These are phyloP conservation scores for Tetramorium simillimum DNA, from an alignment of 1,140 invertebrate species.

Conservation along the genomic window DNA sequence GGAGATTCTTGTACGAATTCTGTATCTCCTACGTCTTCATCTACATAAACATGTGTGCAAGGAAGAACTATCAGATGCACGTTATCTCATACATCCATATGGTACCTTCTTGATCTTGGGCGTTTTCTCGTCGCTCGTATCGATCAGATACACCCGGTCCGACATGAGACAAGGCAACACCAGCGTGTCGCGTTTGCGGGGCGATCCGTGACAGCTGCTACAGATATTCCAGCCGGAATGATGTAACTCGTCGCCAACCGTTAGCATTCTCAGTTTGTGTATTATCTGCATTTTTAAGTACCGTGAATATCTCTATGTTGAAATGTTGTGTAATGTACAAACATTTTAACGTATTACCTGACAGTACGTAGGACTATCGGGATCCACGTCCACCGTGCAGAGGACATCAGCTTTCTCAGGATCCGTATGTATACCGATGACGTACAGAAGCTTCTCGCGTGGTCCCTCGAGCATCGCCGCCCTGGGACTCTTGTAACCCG, in stretches of 20 bases:
- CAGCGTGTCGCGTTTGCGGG: constrained; percentile 90
- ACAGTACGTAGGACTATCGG: constrained; percentile 93
- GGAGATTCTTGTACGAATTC: neutral
- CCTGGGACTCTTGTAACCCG: constrained; percentile 91
- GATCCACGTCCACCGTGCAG: constrained; percentile 96
- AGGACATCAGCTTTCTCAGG: constrained; percentile 93
- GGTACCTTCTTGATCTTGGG: constrained; percentile 89
- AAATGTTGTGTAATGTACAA: neutral
- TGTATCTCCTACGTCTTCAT: neutral
- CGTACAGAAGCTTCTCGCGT: constrained; percentile 94
- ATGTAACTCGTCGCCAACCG: constrained; percentile 95
- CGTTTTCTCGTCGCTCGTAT: constrained; percentile 90
- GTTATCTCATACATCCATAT: neutral
- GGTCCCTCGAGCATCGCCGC: constrained; percentile 93
- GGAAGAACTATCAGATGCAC: neutral
- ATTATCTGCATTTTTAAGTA: constrained; percentile 90
- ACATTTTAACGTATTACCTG: constrained; percentile 87
- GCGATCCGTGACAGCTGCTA: constrained; percentile 93
- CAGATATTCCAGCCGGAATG: constrained; percentile 99
- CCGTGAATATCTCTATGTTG: neutral
- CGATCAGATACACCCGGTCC: constrained; percentile 94
- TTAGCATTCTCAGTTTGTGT: constrained; percentile 92
- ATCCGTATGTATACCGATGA: constrained; percentile 93
- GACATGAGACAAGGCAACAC: constrained; percentile 94
- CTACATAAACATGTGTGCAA: neutral